Conservation (phyloP, 2,797 vertebrate species). For the Anguilla anguilla region DNA sequence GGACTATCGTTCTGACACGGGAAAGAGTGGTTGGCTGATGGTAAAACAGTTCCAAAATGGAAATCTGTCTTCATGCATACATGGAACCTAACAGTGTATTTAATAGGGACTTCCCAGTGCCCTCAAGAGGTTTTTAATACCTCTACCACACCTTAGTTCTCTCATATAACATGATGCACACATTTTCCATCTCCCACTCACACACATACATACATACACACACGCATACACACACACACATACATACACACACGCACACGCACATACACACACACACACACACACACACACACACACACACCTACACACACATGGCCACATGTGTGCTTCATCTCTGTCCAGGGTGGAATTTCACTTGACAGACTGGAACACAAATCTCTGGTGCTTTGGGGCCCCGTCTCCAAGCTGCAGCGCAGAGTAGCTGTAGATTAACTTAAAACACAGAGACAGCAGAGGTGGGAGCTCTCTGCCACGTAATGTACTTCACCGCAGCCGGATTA, state of each 20-base stretch:
- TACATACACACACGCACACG: background rate
- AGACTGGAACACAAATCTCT: background rate
- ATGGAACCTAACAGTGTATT: background rate
- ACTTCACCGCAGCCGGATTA: background rate
- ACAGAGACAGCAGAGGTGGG: background rate
- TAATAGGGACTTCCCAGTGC: background rate
- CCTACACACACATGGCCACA: background rate
- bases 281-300: background rate
- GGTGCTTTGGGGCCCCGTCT: background rate
- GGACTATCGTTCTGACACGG: background rate
- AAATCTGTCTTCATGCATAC: background rate
- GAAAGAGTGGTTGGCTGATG: background rate
- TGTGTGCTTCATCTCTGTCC: constrained; percentile 2
- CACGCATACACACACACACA: background rate
- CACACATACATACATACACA: background rate
- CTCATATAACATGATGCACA: background rate
- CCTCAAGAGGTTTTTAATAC: background rate
- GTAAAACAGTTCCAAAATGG: background rate
- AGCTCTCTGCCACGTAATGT: background rate
- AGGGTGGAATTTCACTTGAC: constrained; percentile 11
- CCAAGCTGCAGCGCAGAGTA: background rate
- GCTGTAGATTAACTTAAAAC: constrained; percentile 10
- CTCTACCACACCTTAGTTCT: background rate
- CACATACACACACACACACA: background rate
- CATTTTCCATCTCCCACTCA: background rate